Base-by-base conservation (phyloP, 2,888 invertebrate species). In the Hypercompe scribonia region DNA sequence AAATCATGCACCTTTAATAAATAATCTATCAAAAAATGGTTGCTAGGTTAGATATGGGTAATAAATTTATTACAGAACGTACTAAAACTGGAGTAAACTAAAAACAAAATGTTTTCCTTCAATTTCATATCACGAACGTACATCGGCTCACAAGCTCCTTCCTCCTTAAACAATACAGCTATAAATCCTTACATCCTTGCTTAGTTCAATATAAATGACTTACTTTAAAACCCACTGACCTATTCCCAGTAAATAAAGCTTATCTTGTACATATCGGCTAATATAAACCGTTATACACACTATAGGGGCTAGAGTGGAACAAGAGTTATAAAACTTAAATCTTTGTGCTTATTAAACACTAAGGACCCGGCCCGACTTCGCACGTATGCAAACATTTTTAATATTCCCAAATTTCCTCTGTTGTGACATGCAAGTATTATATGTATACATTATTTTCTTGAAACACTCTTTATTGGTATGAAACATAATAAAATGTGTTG, bases 201-300 rank as follows among this genome's bases (percentile, higher is more conserved):
- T 68, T 34, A 54, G 10, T 79, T 36, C 66, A 63, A 65, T 21
- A 68, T 33, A 50, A 65, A 50, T 46, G 13, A 70, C 50, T 42
- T 66, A 31, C 33, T 65, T n/a, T 36, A 34, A 74, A 74, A 75
- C 74, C 78, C 75, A 73, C 63, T 75, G 79, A 78, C 78, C 81
- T 75, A 64, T 31, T n/a, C 46, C 76, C 72, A 66, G 73, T 77
- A 74, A 84, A 79, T 76, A 80, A 79, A 83, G 76, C 76, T 75
- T 83, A 81, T 79, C 72, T 72, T 70, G 42, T 46, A 58, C 64
- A 71, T 68, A 78, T 78, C 76, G 75, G 68, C 34, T 70, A 54
- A 34, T 54, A 58, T 68, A 61, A 69, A 42, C 39, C 28, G 10
- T 28, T 4, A 21, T 63, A 39, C 39, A 39, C 42, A 63, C 28